Percentiles rank a stretch among this genome's conserved stretches.
phyloP scores from a whole-genome alignment of 2,113 vertebrate species.

The Neogobius melanostomus region DNA sequence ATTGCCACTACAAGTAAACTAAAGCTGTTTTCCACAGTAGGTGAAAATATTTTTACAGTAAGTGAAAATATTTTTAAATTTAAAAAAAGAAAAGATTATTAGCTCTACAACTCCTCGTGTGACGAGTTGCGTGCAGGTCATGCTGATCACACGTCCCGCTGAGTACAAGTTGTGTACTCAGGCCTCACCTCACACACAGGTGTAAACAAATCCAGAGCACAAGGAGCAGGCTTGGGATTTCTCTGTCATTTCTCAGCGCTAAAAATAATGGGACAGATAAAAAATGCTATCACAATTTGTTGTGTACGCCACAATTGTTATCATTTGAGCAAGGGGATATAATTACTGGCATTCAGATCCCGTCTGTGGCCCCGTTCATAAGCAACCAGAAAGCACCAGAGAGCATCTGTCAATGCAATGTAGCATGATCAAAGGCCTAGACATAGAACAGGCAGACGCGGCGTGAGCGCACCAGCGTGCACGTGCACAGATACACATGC shows the following conservation, averaged over 20 bases:
- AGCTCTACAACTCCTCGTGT: no score
- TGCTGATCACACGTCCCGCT: conserved; percentile 59
- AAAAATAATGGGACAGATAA: conserved; percentile 67
- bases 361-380: conserved; percentile 65
- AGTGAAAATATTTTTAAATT: not conserved
- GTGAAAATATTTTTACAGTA: no score
- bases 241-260: conserved; percentile 64
- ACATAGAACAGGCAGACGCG: conserved; percentile 49
- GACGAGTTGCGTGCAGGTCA: conserved; percentile 40
- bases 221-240: conserved; percentile 53
- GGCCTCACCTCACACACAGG: conserved; percentile 58
- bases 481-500: conserved; percentile 8
- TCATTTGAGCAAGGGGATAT: conserved; percentile 61
- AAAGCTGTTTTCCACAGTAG: not conserved
- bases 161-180: conserved; percentile 68
- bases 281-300: conserved; percentile 62
- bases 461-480: conserved; percentile 10
- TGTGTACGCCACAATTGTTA: conserved; percentile 64
- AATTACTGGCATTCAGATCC: conserved; percentile 72
- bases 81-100: not conserved
- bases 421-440: conserved; percentile 72
- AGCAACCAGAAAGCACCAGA: conserved; percentile 71
- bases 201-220: conserved; percentile 59
- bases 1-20: not conserved
- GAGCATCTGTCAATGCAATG: conserved; percentile 74